Conservation (phyloP, 2,113 vertebrate genomes). For the Ovis aries region DNA sequence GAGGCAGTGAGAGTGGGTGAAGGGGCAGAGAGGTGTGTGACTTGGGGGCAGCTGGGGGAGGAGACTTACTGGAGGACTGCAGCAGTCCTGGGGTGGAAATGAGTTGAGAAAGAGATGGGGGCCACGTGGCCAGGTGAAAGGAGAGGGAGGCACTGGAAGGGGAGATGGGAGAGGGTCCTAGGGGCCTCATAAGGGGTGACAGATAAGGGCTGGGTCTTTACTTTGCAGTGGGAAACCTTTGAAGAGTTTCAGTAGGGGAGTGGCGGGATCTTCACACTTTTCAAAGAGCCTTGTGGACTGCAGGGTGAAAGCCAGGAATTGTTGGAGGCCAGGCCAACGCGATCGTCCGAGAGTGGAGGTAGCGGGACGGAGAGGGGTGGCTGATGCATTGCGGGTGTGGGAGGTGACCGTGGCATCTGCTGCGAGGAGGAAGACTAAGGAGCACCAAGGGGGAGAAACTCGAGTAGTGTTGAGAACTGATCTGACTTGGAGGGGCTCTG, state of each 20-base stretch:
- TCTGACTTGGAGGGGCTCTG: not conserved
- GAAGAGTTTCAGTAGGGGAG: not conserved
- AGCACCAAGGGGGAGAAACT: not conserved
- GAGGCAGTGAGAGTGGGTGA: not conserved
- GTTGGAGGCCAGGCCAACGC: not conserved
- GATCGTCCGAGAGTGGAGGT: fast-evolving
- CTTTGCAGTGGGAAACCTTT: not conserved
- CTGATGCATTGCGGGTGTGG: not conserved
- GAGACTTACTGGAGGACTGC: not conserved
- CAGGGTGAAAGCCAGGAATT: not conserved
- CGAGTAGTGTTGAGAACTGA: too few relatives aligned
- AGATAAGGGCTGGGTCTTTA: not conserved
- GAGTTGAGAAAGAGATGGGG: not conserved
- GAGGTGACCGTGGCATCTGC: fast-evolving
- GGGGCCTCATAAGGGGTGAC: not conserved
- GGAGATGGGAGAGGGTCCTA: not conserved
- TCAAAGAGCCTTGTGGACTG: not conserved
- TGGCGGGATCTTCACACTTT: not conserved
- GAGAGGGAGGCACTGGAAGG: not conserved
- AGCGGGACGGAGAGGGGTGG: fast-evolving
- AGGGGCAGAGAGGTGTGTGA: too few relatives aligned
- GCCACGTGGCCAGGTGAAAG: fast-evolving
- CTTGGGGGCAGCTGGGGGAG: not conserved
- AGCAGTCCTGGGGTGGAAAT: not conserved
- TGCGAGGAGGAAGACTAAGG: too few relatives aligned